A percentile compares a stretch with the other conserved stretches of the same genome.
These are phyloP conservation scores for Acrocephalus scirpaceus DNA, from an alignment of 2,797 vertebrate species.

Conservation along the genomic window DNA sequence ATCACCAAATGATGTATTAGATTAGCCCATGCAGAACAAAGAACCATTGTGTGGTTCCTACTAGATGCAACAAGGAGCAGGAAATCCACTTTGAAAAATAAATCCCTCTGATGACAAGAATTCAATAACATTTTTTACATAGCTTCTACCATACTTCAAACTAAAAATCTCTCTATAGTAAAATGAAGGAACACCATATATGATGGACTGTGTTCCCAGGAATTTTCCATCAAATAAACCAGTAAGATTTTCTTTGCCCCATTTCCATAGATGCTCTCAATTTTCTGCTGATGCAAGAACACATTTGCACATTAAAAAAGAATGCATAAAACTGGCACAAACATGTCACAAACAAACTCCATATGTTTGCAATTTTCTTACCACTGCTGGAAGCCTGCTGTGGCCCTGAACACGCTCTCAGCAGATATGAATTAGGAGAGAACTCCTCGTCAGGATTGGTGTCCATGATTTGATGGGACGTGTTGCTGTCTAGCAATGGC, in stretches of 20 bases:
- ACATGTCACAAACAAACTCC: slow-evolving; percentile 63
- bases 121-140: background rate
- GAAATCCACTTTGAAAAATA: background rate
- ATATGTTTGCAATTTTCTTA: slow-evolving; percentile 81
- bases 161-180: background rate
- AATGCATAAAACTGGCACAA: slow-evolving; percentile 1
- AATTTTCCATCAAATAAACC: background rate
- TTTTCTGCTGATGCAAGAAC: slow-evolving; percentile 22
- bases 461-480: slow-evolving; percentile 98
- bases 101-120: slow-evolving; percentile 11
- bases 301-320: background rate
- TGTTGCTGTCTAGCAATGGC: slow-evolving; percentile 98
- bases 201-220: background rate
- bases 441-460: slow-evolving; percentile 93
- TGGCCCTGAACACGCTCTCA: slow-evolving; percentile 87
- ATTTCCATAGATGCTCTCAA: background rate
- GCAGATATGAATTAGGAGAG: slow-evolving; percentile 90
- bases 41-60: background rate
- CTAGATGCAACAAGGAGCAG: background rate
- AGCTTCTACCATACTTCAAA: background rate
- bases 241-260: background rate
- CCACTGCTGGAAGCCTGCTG: slow-evolving; percentile 88
- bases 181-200: background rate
- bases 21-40: background rate
- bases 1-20: background rate